Percentiles rank a stretch among this genome's conserved stretches.
Evolutionary conservation across 2,113 vertebrate species (phyloP).

Genomic region (Strix aluco): DNA sequence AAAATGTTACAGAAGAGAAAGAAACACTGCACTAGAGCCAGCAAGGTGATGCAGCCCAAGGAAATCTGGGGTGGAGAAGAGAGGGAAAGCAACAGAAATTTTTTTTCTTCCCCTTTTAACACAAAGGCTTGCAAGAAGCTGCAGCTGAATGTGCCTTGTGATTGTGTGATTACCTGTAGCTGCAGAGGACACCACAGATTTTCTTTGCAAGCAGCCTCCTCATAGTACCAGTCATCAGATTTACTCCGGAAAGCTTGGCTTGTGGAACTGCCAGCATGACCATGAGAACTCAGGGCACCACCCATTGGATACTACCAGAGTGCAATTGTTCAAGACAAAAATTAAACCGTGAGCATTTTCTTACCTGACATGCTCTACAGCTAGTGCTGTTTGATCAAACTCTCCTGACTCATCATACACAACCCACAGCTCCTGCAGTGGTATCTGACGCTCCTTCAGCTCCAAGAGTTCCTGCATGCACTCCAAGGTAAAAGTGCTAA

Average conservation of each 20-base stretch:
- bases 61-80: not conserved
- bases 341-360: not conserved
- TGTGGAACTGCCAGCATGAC: not conserved
- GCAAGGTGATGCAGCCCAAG: not conserved
- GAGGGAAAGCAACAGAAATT: not conserved
- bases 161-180: not conserved
- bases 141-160: not conserved
- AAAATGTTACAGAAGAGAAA: not conserved
- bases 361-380: constrained; percentile 92
- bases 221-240: not conserved
- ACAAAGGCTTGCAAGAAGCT: not conserved
- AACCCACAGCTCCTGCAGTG: constrained; percentile 86
- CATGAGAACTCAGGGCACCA: not conserved
- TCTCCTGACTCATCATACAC: constrained; percentile 87
- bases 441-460: constrained; percentile 80
- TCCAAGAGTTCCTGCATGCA: constrained; percentile 81
- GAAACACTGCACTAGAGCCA: not conserved
- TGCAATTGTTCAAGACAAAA: not conserved
- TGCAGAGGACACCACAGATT: not conserved
- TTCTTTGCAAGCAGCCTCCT: not conserved
- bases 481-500: constrained; percentile 80
- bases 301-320: not conserved
- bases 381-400: constrained; percentile 90
- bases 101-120: not conserved
- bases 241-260: not conserved